Base-by-base conservation (phyloP, 2,797 vertebrate genomes). In the Moxostoma hubbsi region DNA sequence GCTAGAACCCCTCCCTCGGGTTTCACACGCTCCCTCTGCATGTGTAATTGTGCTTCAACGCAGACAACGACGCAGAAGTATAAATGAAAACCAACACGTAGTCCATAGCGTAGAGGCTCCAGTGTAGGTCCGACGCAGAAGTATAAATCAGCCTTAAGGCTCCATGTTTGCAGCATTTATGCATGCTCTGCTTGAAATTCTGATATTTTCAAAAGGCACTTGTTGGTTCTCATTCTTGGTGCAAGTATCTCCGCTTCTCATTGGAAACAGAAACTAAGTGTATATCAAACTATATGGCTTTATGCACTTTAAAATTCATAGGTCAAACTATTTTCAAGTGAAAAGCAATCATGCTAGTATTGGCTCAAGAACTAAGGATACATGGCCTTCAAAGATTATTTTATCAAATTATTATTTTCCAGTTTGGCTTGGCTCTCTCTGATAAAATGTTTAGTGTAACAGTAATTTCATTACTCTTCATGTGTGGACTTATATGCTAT, bases 401-500 rank as follows among this genome's bases (percentile, higher is more conserved):
- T 45, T 46, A 45, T 64, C 6, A 7, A 64, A 5, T 64, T 18
- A 18, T 64, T 9, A 9, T 59, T 61, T 61, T 61, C 24, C 61
- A 62, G 8, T 45, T 45, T 63, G 10, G 11, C 18, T n/a, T 13
- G 46, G 62, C 7, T 64, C 13, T 46, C 13, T 64, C 43, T 9
- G 12, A 63, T 63, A 9, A 64, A 64, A 15, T 46, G 43, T 64
- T 64, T 15, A 46, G 12, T n/a, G n/a, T 47, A 43, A 46, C 4
- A 5, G 62, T 64, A 64, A 47, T 64, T 64, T 0, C 4, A 15
- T 64, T 10, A 15, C 8, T 47, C 45, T 47, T 57, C n/a, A 15
- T 47, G 62, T 64, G 62, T 64, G 61, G 12, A 63, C 12, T 63
- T 63, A 4, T 8, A 62, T 43, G 62, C 57, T 70, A 16, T 65